Evolutionary conservation across 1,140 invertebrate species (phyloP), one percentile per base, ranked within the genome.

Genomic region (Drosophila miranda): DNA sequence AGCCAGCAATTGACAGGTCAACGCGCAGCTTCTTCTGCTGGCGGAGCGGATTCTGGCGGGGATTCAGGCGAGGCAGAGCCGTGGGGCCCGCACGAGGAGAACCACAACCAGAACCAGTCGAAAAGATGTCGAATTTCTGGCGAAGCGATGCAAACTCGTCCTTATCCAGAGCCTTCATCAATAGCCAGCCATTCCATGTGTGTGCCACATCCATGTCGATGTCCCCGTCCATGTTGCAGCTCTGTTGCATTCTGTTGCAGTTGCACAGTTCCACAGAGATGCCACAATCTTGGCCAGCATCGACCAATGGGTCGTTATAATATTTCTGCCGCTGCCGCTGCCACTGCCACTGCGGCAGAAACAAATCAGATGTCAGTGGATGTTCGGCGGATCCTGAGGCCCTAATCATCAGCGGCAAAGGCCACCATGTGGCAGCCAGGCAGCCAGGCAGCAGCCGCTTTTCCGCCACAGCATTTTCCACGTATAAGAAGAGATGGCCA

Each of bases 1-100:
- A 90, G 89, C 75, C 71, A 72, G 62, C 73, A 90, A 89, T 90
- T 90, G 89, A 90, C 89, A 90, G 89, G 89, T 89, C 89, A 90
- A 90, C 89, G 89, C 89, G 81, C 89, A 90, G 68, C 60, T 61
- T 64, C 48, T 9, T 30, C 49, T 43, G 68, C 46, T 44, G 66
- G 57, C 59, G 55, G 23, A 26, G 23, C 23, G 5, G 23, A 5
- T 51, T 34, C 14, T 49, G 9, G n/a, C 13, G 67, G 43, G 49
- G 28, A 48, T 30, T 19, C 28, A 42, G 30, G 28, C 9, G 16
- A 2, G 26, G 34, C 41, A 46, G 14, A 28, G 21, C 5, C 14
- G 48, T 7, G 28, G 13, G 34, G 73, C 73, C 73, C 62, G 71
- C 73, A 75, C 62, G 72, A 64, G 48, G 46, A 78, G 68, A 56